These are phyloP conservation scores for Epinephelus malabaricus DNA, from an alignment of 2,797 vertebrate genomes.

Conservation along the genomic window DNA sequence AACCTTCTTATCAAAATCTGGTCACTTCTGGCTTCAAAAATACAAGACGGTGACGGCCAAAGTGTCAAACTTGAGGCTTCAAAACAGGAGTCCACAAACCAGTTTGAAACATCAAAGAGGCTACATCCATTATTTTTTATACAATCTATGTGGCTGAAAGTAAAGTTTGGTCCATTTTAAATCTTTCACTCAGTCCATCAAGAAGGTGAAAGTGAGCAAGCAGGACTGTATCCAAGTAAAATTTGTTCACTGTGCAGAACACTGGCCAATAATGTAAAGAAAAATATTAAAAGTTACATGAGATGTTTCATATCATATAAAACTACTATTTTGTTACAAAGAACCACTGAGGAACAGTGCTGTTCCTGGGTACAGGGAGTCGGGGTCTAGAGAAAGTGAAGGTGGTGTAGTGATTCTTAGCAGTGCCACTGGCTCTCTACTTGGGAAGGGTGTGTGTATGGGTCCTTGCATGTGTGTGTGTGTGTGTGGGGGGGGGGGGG, in stretches of 20 bases:
- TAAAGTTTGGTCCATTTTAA: background rate
- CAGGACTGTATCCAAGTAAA: background rate
- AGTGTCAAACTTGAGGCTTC: no score
- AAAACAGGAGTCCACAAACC: no score
- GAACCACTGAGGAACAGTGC: background rate
- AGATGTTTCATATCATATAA: background rate
- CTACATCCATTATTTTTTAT: no score
- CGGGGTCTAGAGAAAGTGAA: background rate
- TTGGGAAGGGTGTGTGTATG: slow-evolving; percentile 15
- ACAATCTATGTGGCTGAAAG: no score
- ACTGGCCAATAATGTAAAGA: background rate
- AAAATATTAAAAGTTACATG: background rate
- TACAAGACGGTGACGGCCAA: no score
- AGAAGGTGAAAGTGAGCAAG: background rate
- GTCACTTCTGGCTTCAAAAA: no score
- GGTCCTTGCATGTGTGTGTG: slow-evolving; percentile 37
- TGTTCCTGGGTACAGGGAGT: background rate
- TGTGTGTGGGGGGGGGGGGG: background rate
- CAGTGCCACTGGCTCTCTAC: slow-evolving; percentile 19
- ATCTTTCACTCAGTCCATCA: background rate
- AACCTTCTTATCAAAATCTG: no score
- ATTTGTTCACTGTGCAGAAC: background rate
- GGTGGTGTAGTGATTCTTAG: slow-evolving; percentile 18
- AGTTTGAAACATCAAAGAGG: no score
- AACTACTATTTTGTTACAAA: background rate